These are phyloP conservation scores for Arrhamphus sclerolepis DNA, from an alignment of 2,797 vertebrate species.

Conservation along the genomic window DNA sequence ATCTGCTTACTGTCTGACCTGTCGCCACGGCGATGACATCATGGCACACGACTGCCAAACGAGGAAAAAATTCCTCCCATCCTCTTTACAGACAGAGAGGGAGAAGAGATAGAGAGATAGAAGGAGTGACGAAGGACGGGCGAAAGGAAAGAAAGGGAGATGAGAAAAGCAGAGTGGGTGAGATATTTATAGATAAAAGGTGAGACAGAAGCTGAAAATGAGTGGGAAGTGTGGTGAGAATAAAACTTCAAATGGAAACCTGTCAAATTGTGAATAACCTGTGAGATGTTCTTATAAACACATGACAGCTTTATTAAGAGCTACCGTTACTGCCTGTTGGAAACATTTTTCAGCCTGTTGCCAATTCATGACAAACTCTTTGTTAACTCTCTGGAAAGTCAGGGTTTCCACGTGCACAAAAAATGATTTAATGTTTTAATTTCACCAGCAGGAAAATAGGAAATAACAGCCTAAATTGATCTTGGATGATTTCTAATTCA, in stretches of 20 bases:
- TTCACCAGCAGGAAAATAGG: neutral
- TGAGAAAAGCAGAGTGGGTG: constrained; percentile 13
- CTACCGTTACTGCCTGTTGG: constrained; percentile 3
- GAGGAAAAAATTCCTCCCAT: constrained; percentile 73
- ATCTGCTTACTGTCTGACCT: constrained; percentile 73
- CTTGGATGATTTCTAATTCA: neutral
- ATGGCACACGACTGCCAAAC: constrained; percentile 67
- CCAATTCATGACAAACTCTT: constrained; percentile 1
- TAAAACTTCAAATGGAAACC: constrained; percentile 22
- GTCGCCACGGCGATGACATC: constrained; percentile 74
- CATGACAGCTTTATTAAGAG: constrained; percentile 14
- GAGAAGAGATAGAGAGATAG: constrained; percentile 40
- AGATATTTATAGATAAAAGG: constrained; percentile 6
- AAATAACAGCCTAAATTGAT: neutral
- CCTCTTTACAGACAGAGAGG: constrained; percentile 35
- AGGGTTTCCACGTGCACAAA: neutral
- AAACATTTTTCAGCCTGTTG: constrained; percentile 12
- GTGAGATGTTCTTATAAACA: constrained; percentile 23
- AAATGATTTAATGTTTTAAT: neutral
- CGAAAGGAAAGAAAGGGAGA: constrained; percentile 12
- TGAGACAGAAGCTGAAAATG: constrained; percentile 20
- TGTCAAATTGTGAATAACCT: constrained; percentile 31
- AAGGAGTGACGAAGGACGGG: constrained; percentile 21
- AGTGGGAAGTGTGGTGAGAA: constrained; percentile 4
- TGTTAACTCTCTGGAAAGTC: constrained; percentile 5